Evolutionary conservation across 2,888 invertebrate genomes (phyloP).

Genomic region (Cerastis rubricosa): DNA sequence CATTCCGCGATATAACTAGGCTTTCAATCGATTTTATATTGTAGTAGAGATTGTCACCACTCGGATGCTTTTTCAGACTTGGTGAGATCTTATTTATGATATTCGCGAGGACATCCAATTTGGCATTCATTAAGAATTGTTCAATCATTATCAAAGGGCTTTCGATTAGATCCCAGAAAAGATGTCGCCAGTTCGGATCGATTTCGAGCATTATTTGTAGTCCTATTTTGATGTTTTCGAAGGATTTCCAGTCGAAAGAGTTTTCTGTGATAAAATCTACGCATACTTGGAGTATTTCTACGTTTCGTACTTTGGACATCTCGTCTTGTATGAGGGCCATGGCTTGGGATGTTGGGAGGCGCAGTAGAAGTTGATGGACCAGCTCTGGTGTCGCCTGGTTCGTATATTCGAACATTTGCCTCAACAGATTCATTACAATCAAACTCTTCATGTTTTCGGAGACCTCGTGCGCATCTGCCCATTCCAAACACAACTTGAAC

Average conservation of each 20-base stretch:
- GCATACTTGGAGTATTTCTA: constrained; percentile 92
- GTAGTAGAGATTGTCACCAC: constrained; percentile 91
- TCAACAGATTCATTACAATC: constrained; percentile 89
- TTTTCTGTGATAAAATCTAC: constrained; percentile 91
- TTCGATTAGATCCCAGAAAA: constrained; percentile 92
- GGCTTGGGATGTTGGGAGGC: constrained; percentile 91
- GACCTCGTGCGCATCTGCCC: constrained; percentile 92
- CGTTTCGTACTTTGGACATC: constrained; percentile 91
- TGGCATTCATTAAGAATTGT: constrained; percentile 96
- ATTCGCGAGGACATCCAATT: constrained; percentile 92
- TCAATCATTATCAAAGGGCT: constrained; percentile 95
- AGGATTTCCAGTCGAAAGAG: constrained; percentile 86
- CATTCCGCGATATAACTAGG: constrained; percentile 90
- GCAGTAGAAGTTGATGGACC: constrained; percentile 90
- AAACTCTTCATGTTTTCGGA: constrained; percentile 90
- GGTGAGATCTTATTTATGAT: constrained; percentile 91
- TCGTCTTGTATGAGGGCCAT: constrained; percentile 92
- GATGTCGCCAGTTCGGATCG: constrained; percentile 88
- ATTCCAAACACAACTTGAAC: constrained; percentile 93
- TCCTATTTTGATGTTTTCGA: constrained; percentile 92
- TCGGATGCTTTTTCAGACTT: constrained; percentile 81
- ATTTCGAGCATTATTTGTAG: constrained; percentile 93
- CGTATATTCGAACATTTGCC: constrained; percentile 90
- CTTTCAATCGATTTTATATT: constrained; percentile 91
- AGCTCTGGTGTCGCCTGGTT: constrained; percentile 83